A percentile compares a stretch with the other conserved stretches of the same genome.
Conservation (phyloP, 2,888 invertebrate species). For the Campoletis raptor region DNA sequence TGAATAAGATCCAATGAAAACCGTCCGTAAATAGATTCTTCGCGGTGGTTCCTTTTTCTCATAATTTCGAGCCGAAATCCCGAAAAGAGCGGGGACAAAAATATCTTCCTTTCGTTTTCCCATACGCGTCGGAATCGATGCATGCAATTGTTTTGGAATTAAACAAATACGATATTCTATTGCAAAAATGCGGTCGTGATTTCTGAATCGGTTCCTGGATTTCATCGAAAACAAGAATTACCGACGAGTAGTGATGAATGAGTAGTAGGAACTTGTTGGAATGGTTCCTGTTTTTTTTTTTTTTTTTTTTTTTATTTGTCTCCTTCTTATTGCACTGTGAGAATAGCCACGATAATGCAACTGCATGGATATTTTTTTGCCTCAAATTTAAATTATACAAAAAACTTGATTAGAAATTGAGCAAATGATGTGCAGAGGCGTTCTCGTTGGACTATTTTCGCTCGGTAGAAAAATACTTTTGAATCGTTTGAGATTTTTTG, state of each 20-base stretch:
- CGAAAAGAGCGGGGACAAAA: not conserved
- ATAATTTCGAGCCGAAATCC: not conserved
- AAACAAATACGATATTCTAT: not conserved
- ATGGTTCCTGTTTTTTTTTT: constrained; percentile 40
- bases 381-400: not conserved
- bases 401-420: not conserved
- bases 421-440: constrained; percentile 15
- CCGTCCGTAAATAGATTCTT: not conserved
- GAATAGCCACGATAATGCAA: constrained; percentile 33
- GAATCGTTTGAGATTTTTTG: constrained; percentile 28
- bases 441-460: constrained; percentile 23
- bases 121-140: not conserved
- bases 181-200: not conserved
- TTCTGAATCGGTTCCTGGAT: constrained; percentile 25
- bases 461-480: constrained; percentile 49
- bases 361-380: constrained; percentile 24
- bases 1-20: not conserved
- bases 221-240: not conserved
- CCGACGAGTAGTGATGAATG: constrained; percentile 45
- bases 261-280: constrained; percentile 51
- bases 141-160: constrained; percentile 20
- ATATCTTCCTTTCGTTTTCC: not conserved
- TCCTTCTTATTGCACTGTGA: constrained; percentile 35
- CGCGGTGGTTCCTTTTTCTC: not conserved
- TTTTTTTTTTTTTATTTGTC: constrained; percentile 23